Evolutionary conservation across 2,113 vertebrate genomes (phyloP), one percentile per base, ranked within the genome.

Genomic region (Neolamprologus cancellatus): DNA sequence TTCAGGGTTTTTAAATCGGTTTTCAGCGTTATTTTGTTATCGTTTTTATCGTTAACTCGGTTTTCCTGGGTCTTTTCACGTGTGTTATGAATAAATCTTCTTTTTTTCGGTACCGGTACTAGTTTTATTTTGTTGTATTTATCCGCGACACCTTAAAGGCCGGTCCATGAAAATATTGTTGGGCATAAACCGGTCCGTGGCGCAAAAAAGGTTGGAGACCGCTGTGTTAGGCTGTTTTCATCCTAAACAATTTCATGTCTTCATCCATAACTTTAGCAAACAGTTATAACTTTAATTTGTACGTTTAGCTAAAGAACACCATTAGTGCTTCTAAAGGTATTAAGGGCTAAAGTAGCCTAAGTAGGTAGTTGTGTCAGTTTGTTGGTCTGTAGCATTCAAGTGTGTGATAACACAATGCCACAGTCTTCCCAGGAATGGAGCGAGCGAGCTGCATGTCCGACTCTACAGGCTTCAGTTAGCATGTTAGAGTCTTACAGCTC

Each of bases 41-140:
- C 2, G 0, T 46, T 46, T 46, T 46, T 46, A 46, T 46, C 14
- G 0, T 15, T 46, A 0, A 46, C 3, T 46, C 3, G 1, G 0
- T 46, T 15, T 46, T 15, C 14, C 44, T 46, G 3, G 44, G 6
- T 46, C 44, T 46, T 15, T 46, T 46, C 44, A 46, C 0, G 1
- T 46, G 44, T 46, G 44, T 46, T 46, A 46, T 46, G 14, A 15
- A 46, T 46, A 46, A 46, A 46, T 46, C 0, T 2, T 46, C 3
- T 46, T 46, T 46, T 46, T 44, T 46, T 46, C 0, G 0, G 44
- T 44, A 44, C 41, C 0, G 0, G 6, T 44, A 15, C 41, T 44
- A 44, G 41, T 44, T 44, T 44, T 44, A 44, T 44, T 44, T 44
- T 44, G 41, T 44, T 44, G 13, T 44, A 44, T 44, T 46, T 46